Percentiles rank a stretch among this genome's conserved stretches.
phyloP scores from a whole-genome alignment of 2,888 invertebrate species.

The Pyrocoelia pectoralis region DNA sequence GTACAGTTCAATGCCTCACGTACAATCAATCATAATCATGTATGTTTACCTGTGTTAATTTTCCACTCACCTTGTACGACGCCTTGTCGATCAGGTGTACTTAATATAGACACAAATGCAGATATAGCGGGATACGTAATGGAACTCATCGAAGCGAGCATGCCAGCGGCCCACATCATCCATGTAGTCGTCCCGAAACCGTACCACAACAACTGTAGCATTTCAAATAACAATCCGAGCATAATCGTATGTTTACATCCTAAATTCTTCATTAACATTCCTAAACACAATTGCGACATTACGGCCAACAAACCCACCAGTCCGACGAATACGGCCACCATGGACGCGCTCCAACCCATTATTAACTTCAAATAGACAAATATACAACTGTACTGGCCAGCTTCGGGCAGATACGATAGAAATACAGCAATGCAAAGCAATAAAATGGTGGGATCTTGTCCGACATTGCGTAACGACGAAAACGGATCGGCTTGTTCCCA shows the following conservation, averaged over 20 bases:
- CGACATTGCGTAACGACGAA: slow-evolving; percentile 89
- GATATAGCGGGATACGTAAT: slow-evolving; percentile 99
- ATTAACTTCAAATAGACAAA: slow-evolving; percentile 97
- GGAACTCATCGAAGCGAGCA: slow-evolving; percentile 93
- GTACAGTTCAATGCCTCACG: too few relatives aligned
- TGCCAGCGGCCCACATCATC: slow-evolving; percentile 99
- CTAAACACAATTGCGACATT: slow-evolving; percentile 87
- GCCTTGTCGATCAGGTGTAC: slow-evolving; percentile 97
- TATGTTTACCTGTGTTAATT: too few relatives aligned
- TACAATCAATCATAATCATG: too few relatives aligned
- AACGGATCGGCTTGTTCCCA: slow-evolving; percentile 99
- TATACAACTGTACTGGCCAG: slow-evolving; percentile 99
- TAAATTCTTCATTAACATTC: slow-evolving; percentile 71
- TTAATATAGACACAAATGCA: slow-evolving; percentile 97
- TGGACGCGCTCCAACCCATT: slow-evolving; percentile 94
- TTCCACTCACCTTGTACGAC: slow-evolving; percentile 56
- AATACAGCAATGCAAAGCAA: slow-evolving; percentile 98
- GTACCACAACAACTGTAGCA: slow-evolving; percentile 96
- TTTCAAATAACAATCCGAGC: slow-evolving; percentile 94
- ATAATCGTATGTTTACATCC: slow-evolving; percentile 98
- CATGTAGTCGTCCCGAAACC: slow-evolving; percentile 96
- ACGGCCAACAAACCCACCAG: slow-evolving; percentile 96
- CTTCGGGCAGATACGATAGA: slow-evolving; percentile 97
- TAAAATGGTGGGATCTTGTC: slow-evolving; percentile 93
- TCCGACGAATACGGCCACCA: slow-evolving; percentile 98